phyloP scores from a whole-genome alignment of 2,888 invertebrate genomes.

The Pogonocherus hispidulus region DNA sequence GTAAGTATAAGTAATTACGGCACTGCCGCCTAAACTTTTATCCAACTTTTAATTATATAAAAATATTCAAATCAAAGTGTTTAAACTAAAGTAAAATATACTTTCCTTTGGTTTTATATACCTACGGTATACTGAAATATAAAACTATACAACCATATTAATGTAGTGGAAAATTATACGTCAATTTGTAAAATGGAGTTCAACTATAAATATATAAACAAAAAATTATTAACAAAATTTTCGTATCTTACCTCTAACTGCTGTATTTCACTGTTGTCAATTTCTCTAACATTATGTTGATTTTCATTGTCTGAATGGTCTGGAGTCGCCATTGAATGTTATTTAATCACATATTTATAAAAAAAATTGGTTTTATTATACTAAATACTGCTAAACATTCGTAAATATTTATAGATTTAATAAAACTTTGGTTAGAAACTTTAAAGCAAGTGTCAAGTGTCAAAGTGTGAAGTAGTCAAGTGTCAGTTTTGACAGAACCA shows the following conservation, averaged over 20 bases:
- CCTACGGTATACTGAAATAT: no score
- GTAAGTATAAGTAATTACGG: no score
- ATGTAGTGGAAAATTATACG: no score
- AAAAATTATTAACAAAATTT: conserved; percentile 19
- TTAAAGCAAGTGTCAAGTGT: conserved; percentile 32
- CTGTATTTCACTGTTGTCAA: conserved; percentile 83
- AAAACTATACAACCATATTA: no score
- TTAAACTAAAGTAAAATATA: no score
- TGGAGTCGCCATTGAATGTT: conserved; percentile 63
- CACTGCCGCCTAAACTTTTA: no score
- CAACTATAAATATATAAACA: not conserved
- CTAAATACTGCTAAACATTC: conserved; percentile 35
- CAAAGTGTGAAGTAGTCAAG: not conserved
- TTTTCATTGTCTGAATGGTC: conserved; percentile 60
- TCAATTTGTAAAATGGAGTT: not conserved
- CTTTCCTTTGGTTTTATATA: no score
- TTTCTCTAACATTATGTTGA: conserved; percentile 80
- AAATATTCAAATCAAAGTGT: no score
- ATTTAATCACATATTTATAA: conserved; percentile 55
- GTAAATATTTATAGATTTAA: conserved; percentile 43
- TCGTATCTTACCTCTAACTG: conserved; percentile 74
- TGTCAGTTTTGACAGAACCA: no score
- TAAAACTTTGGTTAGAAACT: conserved; percentile 41
- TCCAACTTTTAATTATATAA: no score
- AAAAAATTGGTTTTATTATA: conserved; percentile 32